Conservation (phyloP, 2,113 vertebrate genomes). For the Cygnus buccinator region DNA sequence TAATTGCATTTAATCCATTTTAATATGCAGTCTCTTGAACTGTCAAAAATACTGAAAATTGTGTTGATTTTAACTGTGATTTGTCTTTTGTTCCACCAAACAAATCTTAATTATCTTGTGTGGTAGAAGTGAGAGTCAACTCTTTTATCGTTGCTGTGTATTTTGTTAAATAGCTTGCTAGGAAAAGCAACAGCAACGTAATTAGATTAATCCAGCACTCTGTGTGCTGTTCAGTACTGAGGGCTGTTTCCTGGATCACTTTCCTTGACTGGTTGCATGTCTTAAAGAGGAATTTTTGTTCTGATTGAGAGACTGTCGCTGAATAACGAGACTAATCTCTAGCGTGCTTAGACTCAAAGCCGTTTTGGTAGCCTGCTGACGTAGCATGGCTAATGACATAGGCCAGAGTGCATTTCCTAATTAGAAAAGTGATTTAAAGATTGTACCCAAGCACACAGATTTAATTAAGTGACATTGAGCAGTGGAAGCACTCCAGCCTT, state of each 20-base stretch:
- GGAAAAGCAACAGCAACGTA: background rate
- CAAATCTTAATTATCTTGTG: conserved; percentile 42
- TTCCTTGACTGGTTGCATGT: background rate
- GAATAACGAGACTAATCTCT: background rate
- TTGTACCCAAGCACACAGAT: background rate
- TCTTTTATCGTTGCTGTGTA: background rate
- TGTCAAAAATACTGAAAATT: background rate
- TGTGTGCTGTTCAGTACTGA: background rate
- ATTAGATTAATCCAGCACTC: conserved; percentile 36
- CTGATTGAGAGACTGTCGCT: background rate
- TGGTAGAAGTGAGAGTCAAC: background rate
- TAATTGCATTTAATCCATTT: conserved; percentile 32
- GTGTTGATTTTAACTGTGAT: background rate
- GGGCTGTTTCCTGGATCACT: background rate
- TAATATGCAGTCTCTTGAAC: background rate
- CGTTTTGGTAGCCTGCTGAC: background rate
- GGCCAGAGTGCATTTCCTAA: conserved; percentile 11
- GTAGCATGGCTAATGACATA: background rate
- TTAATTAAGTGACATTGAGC: conserved; percentile 21
- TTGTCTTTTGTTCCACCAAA: conserved; percentile 50
- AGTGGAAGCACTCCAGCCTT: background rate
- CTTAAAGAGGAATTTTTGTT: background rate
- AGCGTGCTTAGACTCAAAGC: background rate
- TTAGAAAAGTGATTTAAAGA: conserved; percentile 41
- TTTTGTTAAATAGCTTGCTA: conserved; percentile 23